Percentiles rank a stretch among this genome's conserved stretches.
phyloP scores from a whole-genome alignment of 2,113 vertebrate species.

The Cyanoderma ruficeps region DNA sequence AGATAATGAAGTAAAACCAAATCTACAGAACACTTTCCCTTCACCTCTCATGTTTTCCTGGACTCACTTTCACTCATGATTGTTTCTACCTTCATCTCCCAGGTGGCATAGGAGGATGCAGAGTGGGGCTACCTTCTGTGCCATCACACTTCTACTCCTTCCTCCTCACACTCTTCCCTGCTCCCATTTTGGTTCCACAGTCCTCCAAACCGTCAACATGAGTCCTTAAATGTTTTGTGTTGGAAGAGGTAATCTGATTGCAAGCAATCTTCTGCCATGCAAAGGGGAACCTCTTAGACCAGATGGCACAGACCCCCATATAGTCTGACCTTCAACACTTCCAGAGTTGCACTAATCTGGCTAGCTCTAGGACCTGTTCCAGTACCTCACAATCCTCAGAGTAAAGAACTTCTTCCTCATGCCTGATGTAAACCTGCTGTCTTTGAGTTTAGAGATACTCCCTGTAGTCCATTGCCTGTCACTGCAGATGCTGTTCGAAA shows the following conservation, averaged over 20 bases:
- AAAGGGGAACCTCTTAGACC: background rate
- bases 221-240: background rate
- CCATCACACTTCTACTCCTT: background rate
- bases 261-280: background rate
- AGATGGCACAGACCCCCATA: fast-evolving
- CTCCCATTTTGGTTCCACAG: background rate
- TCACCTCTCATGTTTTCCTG: background rate
- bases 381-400: fast-evolving
- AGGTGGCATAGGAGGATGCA: background rate
- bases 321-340: no score
- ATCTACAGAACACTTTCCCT: background rate
- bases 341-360: fast-evolving
- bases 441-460: fast-evolving
- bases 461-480: fast-evolving
- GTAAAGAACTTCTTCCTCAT: background rate
- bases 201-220: fast-evolving
- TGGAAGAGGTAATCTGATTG: background rate
- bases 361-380: background rate
- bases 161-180: background rate
- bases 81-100: background rate
- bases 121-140: background rate
- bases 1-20: background rate
- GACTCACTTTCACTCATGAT: background rate
- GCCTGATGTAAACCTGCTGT: background rate
- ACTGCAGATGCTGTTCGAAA: fast-evolving